Evolutionary conservation across 1,140 invertebrate species (phyloP).

Genomic region (Vollenhovia emeryi): DNA sequence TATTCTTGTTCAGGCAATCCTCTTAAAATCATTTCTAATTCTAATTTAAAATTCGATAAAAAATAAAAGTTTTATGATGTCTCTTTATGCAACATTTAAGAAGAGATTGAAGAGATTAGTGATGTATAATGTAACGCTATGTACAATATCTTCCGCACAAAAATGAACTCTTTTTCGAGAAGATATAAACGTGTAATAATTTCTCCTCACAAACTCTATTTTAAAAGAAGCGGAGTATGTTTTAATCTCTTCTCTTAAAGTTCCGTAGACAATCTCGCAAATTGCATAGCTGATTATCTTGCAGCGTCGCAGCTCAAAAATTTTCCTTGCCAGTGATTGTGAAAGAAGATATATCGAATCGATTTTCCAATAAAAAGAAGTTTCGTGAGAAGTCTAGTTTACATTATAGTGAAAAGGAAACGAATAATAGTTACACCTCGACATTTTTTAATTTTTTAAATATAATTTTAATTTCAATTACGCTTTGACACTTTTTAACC

Average conservation of each 20-base stretch:
- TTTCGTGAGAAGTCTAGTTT: background rate
- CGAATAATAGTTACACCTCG: background rate
- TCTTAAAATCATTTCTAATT: background rate
- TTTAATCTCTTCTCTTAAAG: conserved; percentile 45
- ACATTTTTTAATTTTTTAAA: background rate
- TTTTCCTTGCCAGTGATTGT: conserved; percentile 21
- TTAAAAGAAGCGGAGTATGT: background rate
- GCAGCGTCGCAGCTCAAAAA: background rate
- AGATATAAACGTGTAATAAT: conserved; percentile 5
- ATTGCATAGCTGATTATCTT: conserved; percentile 28
- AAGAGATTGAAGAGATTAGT: background rate
- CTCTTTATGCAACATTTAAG: background rate
- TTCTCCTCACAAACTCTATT: conserved; percentile 5
- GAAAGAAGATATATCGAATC: background rate
- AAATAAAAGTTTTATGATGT: background rate
- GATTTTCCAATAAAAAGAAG: conserved; percentile 6
- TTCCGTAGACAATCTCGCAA: conserved; percentile 3
- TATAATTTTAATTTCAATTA: background rate
- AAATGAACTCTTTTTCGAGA: background rate
- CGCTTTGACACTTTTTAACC: background rate
- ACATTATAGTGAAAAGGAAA: background rate
- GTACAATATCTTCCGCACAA: background rate
- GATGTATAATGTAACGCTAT: too few relatives aligned
- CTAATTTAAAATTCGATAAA: background rate
- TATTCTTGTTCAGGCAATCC: background rate